Conservation (phyloP, 1,140 invertebrate genomes). For the Oppia nitens region DNA sequence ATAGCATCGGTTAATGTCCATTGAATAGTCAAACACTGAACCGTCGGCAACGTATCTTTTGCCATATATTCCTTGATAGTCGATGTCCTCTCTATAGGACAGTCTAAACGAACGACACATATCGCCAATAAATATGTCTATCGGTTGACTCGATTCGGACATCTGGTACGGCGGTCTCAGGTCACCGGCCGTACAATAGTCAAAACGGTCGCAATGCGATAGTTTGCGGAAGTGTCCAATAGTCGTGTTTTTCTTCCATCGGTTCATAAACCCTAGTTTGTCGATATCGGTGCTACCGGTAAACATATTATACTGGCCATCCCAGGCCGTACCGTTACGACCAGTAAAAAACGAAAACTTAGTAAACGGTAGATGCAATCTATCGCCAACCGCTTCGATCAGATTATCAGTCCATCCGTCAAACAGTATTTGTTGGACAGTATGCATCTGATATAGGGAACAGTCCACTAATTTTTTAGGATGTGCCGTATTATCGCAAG, state of each 20-base stretch:
- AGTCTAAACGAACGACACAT: constrained; percentile 9
- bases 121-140: constrained; percentile 12
- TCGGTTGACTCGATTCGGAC: neutral
- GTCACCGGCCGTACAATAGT: neutral
- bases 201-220: neutral
- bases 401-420: constrained; percentile 40
- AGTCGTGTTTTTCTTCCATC: constrained; percentile 26
- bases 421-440: constrained; percentile 64
- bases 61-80: neutral
- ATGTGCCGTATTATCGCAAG: too few species aligned
- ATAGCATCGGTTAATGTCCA: constrained; percentile 7
- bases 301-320: constrained; percentile 34
- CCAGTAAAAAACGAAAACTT: constrained; percentile 21
- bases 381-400: constrained; percentile 17
- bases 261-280: constrained; percentile 27
- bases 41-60: constrained; percentile 3
- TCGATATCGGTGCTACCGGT: constrained; percentile 29
- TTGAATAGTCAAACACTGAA: neutral
- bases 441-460: constrained; percentile 60
- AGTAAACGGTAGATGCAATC: constrained; percentile 17
- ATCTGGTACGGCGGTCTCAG: constrained; percentile 1
- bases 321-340: constrained; percentile 32
- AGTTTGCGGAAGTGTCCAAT: neutral
- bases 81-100: neutral
- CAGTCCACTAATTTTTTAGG: neutral